Percentiles rank a stretch among this genome's conserved stretches.
Evolutionary conservation across 2,113 vertebrate genomes (phyloP).

Genomic region (Pithys albifrons): DNA sequence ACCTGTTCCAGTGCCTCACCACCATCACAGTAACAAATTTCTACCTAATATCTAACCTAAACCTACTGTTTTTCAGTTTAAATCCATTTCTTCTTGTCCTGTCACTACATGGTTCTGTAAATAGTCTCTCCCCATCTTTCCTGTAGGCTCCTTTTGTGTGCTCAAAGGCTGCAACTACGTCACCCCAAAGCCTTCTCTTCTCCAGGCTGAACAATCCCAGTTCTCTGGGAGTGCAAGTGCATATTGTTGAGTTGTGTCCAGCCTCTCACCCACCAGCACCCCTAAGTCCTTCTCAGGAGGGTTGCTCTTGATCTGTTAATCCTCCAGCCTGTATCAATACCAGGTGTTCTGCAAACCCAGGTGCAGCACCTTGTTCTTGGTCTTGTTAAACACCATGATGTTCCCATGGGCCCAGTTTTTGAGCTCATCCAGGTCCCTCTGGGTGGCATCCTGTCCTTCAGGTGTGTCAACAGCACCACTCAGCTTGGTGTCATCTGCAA

Average conservation of each 20-base stretch:
- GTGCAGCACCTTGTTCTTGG: rapidly evolving
- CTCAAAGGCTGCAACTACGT: neutral
- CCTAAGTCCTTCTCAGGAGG: rapidly evolving
- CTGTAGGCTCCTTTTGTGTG: neutral
- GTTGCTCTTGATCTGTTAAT: neutral
- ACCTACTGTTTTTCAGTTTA: neutral
- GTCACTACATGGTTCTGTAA: neutral
- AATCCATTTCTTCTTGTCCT: neutral
- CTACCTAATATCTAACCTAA: neutral
- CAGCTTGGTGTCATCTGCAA: rapidly evolving
- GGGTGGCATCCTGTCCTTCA: neutral
- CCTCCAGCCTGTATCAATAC: rapidly evolving
- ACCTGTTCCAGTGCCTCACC: neutral
- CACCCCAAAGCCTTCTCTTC: neutral
- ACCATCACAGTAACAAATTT: neutral
- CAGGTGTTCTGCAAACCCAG: rapidly evolving
- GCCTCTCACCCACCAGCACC: neutral
- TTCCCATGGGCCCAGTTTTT: neutral
- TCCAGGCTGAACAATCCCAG: neutral
- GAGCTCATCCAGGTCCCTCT: neutral
- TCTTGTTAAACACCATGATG: neutral
- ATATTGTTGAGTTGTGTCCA: neutral
- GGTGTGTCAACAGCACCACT: neutral
- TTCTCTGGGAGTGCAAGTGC: neutral
- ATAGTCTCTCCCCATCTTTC: neutral